Base-by-base conservation (phyloP, 2,113 vertebrate species). In the Illadopsis cleaveri region DNA sequence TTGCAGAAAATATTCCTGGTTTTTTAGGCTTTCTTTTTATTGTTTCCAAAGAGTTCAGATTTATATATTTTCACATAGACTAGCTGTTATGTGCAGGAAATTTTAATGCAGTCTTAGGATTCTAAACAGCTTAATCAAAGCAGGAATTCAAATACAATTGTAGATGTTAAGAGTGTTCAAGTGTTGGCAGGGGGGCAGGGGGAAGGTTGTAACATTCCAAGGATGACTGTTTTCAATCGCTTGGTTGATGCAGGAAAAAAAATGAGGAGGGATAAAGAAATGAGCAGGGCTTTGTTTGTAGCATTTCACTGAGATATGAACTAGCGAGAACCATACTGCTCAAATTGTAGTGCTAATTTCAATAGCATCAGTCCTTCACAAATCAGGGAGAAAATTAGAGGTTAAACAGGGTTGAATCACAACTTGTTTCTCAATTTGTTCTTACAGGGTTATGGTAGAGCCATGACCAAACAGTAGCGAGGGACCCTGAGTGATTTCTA, bases 141-240 rank as follows among this genome's bases (percentile, higher is more conserved):
- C 18, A 80, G 31, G 10, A 69, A 85, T 75, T 51, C 9, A 84
- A 75, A 53, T 50, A 61, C 3, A 66, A 35, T 25, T 84, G 17
- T 35, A 54, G 17, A 37, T 77, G 19, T 86, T 93, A 69, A 22
- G 12, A 77, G 4, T 33, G 15, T n/a, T 12, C 11, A 72, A 12
- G 14, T 10, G 12, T 37, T 66, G 11, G 6, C 7, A 1, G 2
- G 17, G 15, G 0, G 1, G 1, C 3, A 1, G 35, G 14, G 18
- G 12, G 18, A 31, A 7, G 4, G 18, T 25, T 78, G 15, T 5
- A 48, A 16, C 3, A 6, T 82, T 47, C 38, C 40, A 75, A 54
- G 6, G 12, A 53, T 5, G 2, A 12, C 14, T 38, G 2, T 45
- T 85, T 92, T 48, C 18, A 44, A 0, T n/a, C 53, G 1, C 19